Percentiles rank a stretch among this genome's conserved stretches.
phyloP scores from a whole-genome alignment of 2,113 vertebrate genomes.

The Platanista minor region DNA sequence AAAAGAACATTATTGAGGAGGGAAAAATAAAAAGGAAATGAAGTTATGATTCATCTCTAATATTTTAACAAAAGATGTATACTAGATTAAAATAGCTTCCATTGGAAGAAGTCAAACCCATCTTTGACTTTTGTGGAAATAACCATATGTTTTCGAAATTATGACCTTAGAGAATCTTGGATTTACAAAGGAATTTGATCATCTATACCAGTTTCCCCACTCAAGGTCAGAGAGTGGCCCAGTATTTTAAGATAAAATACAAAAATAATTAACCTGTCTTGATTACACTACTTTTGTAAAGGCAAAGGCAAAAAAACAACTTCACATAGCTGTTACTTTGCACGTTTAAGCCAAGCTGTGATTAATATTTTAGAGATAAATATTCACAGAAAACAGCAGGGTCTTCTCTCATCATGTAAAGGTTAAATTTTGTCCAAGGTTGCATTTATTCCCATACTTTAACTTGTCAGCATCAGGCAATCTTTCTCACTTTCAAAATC shows the following conservation, averaged over 20 bases:
- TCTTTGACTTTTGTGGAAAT: background rate
- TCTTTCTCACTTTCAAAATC: constrained; percentile 41
- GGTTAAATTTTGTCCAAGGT: background rate
- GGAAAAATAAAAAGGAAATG: background rate
- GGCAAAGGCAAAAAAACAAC: background rate
- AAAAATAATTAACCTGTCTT: background rate
- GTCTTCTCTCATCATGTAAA: background rate
- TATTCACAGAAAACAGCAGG: background rate
- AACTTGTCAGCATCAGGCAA: background rate
- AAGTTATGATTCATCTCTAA: background rate
- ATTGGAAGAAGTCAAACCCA: background rate
- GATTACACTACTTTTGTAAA: background rate
- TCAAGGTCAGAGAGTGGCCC: background rate
- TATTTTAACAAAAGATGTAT: background rate
- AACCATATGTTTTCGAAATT: background rate
- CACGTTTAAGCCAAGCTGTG: background rate
- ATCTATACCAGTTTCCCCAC: background rate
- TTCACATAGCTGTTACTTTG: background rate
- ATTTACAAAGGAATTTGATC: background rate
- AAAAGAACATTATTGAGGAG: background rate
- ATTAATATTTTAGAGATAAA: background rate
- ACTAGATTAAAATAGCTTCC: background rate
- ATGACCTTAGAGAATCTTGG: background rate
- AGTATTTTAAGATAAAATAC: background rate
- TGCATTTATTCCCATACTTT: constrained; percentile 7